Percentiles rank a stretch among this genome's conserved stretches.
phyloP scores from a whole-genome alignment of 2,113 vertebrate species.

The Saguinus midas region DNA sequence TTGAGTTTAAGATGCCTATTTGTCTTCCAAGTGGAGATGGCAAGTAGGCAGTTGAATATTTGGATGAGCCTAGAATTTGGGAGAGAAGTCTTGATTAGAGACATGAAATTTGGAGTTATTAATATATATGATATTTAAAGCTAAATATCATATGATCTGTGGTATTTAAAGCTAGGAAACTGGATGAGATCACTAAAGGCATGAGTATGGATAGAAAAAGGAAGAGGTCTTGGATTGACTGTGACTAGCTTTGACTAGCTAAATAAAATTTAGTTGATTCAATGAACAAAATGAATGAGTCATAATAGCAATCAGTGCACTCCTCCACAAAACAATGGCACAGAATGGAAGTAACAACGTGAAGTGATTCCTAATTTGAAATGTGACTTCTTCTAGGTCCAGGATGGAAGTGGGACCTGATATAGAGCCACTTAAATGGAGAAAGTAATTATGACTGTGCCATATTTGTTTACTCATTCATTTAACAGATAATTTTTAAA shows the following conservation, averaged over 20 bases:
- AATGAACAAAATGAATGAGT: background rate
- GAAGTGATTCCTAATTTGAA: background rate
- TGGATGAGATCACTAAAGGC: background rate
- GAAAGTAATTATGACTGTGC: fast-evolving
- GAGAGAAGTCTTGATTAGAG: background rate
- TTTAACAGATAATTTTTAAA: background rate
- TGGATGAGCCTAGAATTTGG: background rate
- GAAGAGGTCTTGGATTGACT: background rate
- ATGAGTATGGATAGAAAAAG: background rate
- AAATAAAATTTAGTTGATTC: background rate
- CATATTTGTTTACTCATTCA: fast-evolving
- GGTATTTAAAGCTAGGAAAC: background rate
- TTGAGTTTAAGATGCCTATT: background rate
- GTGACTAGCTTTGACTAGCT: background rate
- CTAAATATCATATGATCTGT: background rate
- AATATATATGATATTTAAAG: background rate
- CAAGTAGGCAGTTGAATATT: background rate
- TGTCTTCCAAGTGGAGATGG: background rate
- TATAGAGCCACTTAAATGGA: background rate
- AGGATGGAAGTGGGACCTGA: no score
- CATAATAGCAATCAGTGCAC: fast-evolving
- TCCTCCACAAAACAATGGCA: background rate
- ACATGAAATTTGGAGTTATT: background rate
- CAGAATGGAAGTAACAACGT: background rate
- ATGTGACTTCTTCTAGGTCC: background rate